phyloP scores from a whole-genome alignment of 2,888 invertebrate genomes.

The Torymus tubicola region DNA sequence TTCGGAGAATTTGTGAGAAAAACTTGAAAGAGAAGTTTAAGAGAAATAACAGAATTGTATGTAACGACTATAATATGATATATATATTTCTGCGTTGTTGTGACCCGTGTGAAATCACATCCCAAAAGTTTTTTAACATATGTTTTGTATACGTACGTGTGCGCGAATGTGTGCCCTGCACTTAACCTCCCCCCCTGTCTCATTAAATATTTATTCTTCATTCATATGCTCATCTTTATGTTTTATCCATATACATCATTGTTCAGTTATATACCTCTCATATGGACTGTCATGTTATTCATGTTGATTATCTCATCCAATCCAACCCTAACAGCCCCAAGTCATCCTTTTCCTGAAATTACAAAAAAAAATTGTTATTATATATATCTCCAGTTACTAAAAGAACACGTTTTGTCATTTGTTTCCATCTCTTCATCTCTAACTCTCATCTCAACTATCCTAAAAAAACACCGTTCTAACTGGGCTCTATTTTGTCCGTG shows the following conservation, averaged over 20 bases:
- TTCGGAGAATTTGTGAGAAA: no score
- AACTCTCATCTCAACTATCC: slow-evolving; percentile 57
- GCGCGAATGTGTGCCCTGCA: slow-evolving; percentile 75
- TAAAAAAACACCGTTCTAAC: slow-evolving; percentile 70
- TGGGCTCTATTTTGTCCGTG: slow-evolving; percentile 84
- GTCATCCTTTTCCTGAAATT: slow-evolving; percentile 16
- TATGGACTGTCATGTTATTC: slow-evolving; percentile 54
- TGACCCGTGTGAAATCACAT: slow-evolving; percentile 86
- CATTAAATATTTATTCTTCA: slow-evolving; percentile 61
- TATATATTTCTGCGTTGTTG: slow-evolving; percentile 82
- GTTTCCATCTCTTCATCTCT: slow-evolving; percentile 58
- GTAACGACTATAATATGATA: slow-evolving; percentile 44
- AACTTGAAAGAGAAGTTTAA: neutral
- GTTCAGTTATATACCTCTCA: slow-evolving; percentile 44
- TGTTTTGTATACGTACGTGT: slow-evolving; percentile 75
- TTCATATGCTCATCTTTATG: slow-evolving; percentile 62
- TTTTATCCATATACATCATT: slow-evolving; percentile 59
- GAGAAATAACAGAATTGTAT: slow-evolving; percentile 35
- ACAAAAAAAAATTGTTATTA: slow-evolving; percentile 26
- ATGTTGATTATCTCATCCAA: slow-evolving; percentile 53
- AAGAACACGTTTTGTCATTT: slow-evolving; percentile 56
- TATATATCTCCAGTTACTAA: slow-evolving; percentile 53
- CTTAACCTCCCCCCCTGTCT: slow-evolving; percentile 61
- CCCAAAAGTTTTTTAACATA: slow-evolving; percentile 75
- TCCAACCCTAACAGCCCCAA: slow-evolving; percentile 12